These are phyloP conservation scores for Cerastis rubricosa DNA, from an alignment of 2,888 invertebrate genomes.

Conservation along the genomic window DNA sequence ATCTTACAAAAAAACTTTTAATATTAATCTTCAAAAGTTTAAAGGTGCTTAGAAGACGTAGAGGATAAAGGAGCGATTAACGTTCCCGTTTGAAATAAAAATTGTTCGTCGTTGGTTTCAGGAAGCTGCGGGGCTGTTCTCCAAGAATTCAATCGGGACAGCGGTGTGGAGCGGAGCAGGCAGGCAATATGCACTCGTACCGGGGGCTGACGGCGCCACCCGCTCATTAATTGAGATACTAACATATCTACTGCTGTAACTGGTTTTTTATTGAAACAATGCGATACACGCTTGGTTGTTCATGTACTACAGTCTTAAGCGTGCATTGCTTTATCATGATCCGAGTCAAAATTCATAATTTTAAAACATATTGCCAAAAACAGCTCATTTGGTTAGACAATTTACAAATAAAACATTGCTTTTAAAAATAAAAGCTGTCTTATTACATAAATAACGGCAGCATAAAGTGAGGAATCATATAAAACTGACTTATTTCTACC, in stretches of 20 bases:
- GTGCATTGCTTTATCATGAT: not conserved
- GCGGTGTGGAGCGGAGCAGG: slow-evolving; percentile 61
- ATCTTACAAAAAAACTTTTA: slow-evolving; percentile 76
- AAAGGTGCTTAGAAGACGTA: slow-evolving; percentile 59
- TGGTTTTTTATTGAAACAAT: slow-evolving; percentile 67
- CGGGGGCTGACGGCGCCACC: slow-evolving; percentile 67
- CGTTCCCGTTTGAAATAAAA: slow-evolving; percentile 63
- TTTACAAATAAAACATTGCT: not conserved
- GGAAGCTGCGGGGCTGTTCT: slow-evolving; percentile 71
- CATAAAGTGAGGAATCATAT: slow-evolving; percentile 58
- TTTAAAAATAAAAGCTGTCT: slow-evolving; percentile 24
- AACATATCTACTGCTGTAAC: slow-evolving; percentile 72
- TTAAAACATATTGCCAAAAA: not conserved
- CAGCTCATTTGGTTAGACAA: too few relatives aligned
- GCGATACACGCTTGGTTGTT: slow-evolving; percentile 40
- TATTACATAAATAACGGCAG: slow-evolving; percentile 56
- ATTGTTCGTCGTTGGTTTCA: slow-evolving; percentile 46
- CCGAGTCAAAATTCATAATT: not conserved
- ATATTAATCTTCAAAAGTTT: slow-evolving; percentile 72
- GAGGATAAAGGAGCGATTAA: slow-evolving; percentile 67
- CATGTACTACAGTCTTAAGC: slow-evolving; percentile 9
- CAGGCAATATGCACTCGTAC: slow-evolving; percentile 75
- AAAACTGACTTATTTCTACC: slow-evolving; percentile 67
- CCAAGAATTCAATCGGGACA: slow-evolving; percentile 81
- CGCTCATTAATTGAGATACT: slow-evolving; percentile 80